Evolutionary conservation across 2,888 invertebrate species (phyloP).

Genomic region (Tetragonisca angustula): DNA sequence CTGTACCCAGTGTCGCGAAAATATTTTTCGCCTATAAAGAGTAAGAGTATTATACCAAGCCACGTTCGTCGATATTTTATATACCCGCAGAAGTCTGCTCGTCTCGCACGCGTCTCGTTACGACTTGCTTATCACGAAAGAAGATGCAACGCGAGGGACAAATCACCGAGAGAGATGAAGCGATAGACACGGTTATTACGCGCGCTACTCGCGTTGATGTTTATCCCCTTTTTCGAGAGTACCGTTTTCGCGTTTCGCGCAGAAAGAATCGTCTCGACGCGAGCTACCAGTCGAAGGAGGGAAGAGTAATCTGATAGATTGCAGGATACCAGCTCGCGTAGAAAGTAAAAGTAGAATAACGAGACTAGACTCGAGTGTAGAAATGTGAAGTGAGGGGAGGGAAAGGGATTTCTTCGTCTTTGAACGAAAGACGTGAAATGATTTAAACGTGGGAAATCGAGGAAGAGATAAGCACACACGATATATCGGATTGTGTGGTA

Average conservation of each 20-base stretch:
- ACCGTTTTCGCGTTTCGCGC: constrained; percentile 31
- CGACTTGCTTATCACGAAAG: constrained; percentile 16
- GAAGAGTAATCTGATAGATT: too few relatives aligned
- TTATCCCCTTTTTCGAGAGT: constrained; percentile 32
- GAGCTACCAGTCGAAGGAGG: too few relatives aligned
- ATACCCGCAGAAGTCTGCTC: neutral
- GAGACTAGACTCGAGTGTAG: neutral
- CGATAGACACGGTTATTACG: constrained; percentile 25
- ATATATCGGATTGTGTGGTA: constrained; percentile 15
- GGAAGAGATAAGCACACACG: constrained; percentile 26
- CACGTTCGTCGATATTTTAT: neutral
- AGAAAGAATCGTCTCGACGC: too few relatives aligned
- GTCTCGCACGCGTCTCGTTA: neutral
- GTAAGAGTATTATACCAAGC: too few relatives aligned
- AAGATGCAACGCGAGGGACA: constrained; percentile 26
- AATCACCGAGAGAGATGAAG: constrained; percentile 37
- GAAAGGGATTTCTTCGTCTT: neutral
- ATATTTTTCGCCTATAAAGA: too few relatives aligned
- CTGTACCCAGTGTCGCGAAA: too few relatives aligned
- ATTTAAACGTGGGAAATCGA: constrained; percentile 40
- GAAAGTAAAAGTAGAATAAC: too few relatives aligned
- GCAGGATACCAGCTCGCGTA: too few relatives aligned
- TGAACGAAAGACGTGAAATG: constrained; percentile 6
- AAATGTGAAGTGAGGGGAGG: neutral
- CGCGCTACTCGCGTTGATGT: constrained; percentile 35